These are phyloP conservation scores for Cyclophora albipunctata DNA, from an alignment of 2,888 invertebrate species.

Conservation along the genomic window DNA sequence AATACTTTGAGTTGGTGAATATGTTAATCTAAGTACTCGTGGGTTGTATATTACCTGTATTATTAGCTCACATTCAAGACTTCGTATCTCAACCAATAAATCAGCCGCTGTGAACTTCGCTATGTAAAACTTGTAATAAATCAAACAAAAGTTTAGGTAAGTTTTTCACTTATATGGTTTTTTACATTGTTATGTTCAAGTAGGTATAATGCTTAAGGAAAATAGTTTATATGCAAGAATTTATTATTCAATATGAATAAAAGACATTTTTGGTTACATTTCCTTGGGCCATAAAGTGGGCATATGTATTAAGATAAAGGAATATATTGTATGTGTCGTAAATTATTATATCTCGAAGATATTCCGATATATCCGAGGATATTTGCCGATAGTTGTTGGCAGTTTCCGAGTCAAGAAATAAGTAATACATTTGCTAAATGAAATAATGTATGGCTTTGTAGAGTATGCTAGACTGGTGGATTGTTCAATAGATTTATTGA, in stretches of 20 bases:
- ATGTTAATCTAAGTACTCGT: constrained; percentile 2
- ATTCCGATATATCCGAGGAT: constrained; percentile 7
- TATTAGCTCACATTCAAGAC: background rate
- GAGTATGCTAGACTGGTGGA: too few species aligned
- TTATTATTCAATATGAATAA: too few species aligned
- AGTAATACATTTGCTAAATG: too few species aligned
- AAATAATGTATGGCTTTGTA: too few species aligned
- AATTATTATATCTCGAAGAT: constrained; percentile 6
- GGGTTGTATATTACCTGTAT: background rate
- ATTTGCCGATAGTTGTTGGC: background rate
- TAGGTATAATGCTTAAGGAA: too few species aligned
- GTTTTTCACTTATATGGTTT: too few species aligned
- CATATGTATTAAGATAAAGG: constrained; percentile 29
- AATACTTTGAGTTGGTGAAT: constrained; percentile 5
- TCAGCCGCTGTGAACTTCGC: too few species aligned
- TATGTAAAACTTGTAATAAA: too few species aligned
- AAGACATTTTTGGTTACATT: constrained; percentile 1
- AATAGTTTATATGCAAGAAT: too few species aligned
- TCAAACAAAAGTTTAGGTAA: background rate
- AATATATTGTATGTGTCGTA: constrained; percentile 24
- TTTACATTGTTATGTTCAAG: too few species aligned
- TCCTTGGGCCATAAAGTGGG: constrained; percentile 23
- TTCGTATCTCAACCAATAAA: too few species aligned
- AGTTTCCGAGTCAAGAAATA: background rate
- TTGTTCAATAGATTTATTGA: too few species aligned